Base-by-base conservation (phyloP, 2,113 vertebrate genomes). In the Aix galericulata region DNA sequence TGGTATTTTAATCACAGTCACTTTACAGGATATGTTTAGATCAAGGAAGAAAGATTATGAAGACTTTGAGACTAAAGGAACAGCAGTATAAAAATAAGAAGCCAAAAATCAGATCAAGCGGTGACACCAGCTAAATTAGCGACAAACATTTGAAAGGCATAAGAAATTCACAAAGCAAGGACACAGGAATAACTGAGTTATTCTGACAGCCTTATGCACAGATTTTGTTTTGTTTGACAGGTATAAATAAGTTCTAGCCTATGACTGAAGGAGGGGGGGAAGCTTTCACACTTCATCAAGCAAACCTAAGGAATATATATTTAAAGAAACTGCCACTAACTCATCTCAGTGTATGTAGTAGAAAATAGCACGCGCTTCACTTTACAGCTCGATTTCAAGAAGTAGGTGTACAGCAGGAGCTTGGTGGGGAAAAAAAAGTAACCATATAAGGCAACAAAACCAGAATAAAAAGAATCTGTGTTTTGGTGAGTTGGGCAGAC, bases 291-390 rank as follows among this genome's bases (percentile, higher is more conserved):
- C 73, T 68, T 88, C 86, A 90, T 92, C 93, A 89, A 95, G 87
- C 66, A 93, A 92, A 83, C 53, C 92, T 62, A 82, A 89, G 88
- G 80, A 90, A 90, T 52, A 93, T 13, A 25, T 92, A 93, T 95
- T 91, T 95, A 95, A 96, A 93, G 82, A 93, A 97, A 89, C 71
- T 94, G 88, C 86, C 94, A 90, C 93, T 93, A 96, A 91, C 53
- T 44, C 80, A 71, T 92, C 82, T 94, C 67, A 88, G n/a, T 11
- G n/a, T 26, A 79, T 69, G 38, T 50, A 91, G 91, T 40, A 94
- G 52, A 96, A 96, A 94, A 96, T 96, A 96, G 74, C 74, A 94
- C 72, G 53, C 68, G 69, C 83, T 81, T 92, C 66, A 50, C 85
- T 92, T 78, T 58, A 78, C 77, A 96, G 93, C 21, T 78, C 94